Evolutionary conservation across 2,888 invertebrate species (phyloP), one percentile per base, ranked within the genome.

Genomic region (Nemoura dubitans): DNA sequence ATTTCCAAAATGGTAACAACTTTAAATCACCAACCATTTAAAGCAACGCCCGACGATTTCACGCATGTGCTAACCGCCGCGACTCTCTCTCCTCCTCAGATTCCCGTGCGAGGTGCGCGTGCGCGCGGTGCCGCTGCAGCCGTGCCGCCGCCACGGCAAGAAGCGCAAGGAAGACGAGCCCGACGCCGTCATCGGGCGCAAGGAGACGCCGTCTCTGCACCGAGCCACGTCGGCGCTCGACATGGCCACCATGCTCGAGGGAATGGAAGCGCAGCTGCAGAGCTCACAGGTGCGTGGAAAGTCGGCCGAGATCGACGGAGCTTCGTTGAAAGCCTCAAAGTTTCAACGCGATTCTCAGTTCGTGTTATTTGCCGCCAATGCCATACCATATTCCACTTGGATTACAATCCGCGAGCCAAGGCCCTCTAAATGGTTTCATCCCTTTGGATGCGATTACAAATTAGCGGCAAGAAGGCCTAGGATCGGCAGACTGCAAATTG

Each of bases 61-160:
- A 6, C 5, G 3, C 36, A 36, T 10, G 5, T 36, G 3, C 28
- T 26, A 78, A 78, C 28, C 26, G n/a, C n/a, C n/a, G n/a, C n/a
- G 5, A 14, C 7, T 14, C 2, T 76, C 25, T 29, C 84, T 28
- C 76, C 84, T 0, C 59, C 30, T 85, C 90, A 97, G 97, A 92
- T 98, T 95, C 91, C 96, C 97, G 81, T 96, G 97, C 92, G 96
- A 97, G 92, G 96, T 97, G 28, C 94, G 97, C 89, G 95, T 97
- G 29, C 93, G 98, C 86, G 95, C 96, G 0, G 96, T 96, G 14
- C 98, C 98, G 0, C 92, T 97, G 14, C 95, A 96, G 89, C 96
- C 97, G 0, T 97, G 97, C 90, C 94, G 96, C 88, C 93, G 95
- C 28, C 96, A 96, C 89, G 96, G 96, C 0, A 96, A 96, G 90